Conservation (phyloP, 2,113 vertebrate genomes). For the Dermatemys mawii region DNA sequence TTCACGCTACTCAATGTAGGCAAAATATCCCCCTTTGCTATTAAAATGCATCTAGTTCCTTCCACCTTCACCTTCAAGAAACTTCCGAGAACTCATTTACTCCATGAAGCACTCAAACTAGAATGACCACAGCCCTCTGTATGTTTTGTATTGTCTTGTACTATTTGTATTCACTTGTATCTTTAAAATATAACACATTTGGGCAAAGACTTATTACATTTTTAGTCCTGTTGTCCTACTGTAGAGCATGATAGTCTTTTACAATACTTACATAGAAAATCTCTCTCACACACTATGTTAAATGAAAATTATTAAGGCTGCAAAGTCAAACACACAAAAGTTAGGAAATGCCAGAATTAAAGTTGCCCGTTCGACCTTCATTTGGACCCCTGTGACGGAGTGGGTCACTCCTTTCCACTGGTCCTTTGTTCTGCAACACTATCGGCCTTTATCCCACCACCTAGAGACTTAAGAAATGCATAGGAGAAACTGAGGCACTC, state of each 20-base stretch:
- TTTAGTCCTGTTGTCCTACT: not conserved
- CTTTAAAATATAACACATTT: not conserved
- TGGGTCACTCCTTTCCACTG: no score
- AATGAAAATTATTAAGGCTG: not conserved
- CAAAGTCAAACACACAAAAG: not conserved
- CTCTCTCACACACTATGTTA: not conserved
- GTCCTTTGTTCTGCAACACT: no score
- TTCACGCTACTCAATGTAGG: not conserved
- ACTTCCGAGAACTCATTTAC: not conserved
- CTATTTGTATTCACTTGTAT: not conserved
- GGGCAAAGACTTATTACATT: not conserved
- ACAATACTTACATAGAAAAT: not conserved
- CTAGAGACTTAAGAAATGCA: no score
- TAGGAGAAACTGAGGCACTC: no score
- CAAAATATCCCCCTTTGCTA: not conserved
- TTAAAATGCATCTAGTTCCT: not conserved
- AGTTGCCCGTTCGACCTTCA: not conserved
- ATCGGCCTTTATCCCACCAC: no score
- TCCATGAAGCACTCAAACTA: not conserved
- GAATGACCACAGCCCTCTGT: not conserved
- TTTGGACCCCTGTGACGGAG: no score
- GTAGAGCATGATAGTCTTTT: not conserved
- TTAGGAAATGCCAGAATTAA: not conserved
- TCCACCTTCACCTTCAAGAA: not conserved
- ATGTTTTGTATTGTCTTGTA: not conserved